Evolutionary conservation across 53 echinoderm and acorn worm genomes (phyloP).

Genomic region (Paracentrotus lividus): DNA sequence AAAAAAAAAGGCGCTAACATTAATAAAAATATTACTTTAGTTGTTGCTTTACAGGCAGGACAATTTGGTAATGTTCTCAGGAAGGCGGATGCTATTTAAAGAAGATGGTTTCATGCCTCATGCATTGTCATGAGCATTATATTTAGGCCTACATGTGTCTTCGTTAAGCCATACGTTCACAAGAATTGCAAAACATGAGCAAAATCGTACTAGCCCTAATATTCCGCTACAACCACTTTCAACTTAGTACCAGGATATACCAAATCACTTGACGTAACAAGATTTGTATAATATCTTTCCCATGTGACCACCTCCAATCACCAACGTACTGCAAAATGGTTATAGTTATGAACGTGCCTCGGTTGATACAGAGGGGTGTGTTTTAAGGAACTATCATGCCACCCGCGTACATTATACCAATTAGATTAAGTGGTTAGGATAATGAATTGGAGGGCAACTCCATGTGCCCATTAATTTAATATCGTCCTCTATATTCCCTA

Average conservation of each 20-base stretch:
- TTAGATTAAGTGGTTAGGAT: not conserved
- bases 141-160: too few relatives aligned
- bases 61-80: too few relatives aligned
- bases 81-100: too few relatives aligned
- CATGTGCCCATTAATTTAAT: not conserved
- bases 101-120: too few relatives aligned
- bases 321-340: not conserved
- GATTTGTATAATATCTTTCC: conserved; percentile 14
- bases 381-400: not conserved
- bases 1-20: too few relatives aligned
- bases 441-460: not conserved
- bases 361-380: not conserved
- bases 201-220: not conserved
- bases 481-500: not conserved
- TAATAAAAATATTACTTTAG: too few relatives aligned
- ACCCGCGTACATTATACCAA: not conserved
- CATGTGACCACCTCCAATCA: not conserved
- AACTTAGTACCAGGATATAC: not conserved
- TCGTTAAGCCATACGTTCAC: too few relatives aligned
- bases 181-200: not conserved
- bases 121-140: too few relatives aligned
- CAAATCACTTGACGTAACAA: not conserved
- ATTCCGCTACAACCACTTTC: not conserved
- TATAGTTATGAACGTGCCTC: not conserved
- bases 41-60: too few relatives aligned